Evolutionary conservation across 2,888 invertebrate genomes (phyloP).

Genomic region (Choreutis nemorana): DNA sequence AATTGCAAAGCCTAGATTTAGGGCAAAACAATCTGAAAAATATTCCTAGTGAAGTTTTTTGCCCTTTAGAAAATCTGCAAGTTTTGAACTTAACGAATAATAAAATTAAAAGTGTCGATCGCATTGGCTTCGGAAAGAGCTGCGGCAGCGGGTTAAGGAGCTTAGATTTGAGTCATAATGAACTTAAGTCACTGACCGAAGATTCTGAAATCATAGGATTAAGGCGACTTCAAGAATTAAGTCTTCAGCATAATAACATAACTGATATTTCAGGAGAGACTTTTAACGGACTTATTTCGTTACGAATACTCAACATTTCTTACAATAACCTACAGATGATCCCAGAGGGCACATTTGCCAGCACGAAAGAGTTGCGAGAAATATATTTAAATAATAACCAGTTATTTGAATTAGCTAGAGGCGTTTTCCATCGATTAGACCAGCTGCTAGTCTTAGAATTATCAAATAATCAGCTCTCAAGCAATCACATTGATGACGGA

Average conservation of each 20-base stretch:
- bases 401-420: slow-evolving; percentile 82
- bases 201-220: slow-evolving; percentile 79
- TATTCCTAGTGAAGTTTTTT: slow-evolving; percentile 81
- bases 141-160: slow-evolving; percentile 77
- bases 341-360: slow-evolving; percentile 84
- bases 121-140: slow-evolving; percentile 73
- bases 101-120: slow-evolving; percentile 77
- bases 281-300: slow-evolving; percentile 78
- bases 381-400: slow-evolving; percentile 88
- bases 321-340: slow-evolving; percentile 83
- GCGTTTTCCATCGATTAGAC: slow-evolving; percentile 84
- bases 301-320: slow-evolving; percentile 85
- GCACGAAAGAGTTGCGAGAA: slow-evolving; percentile 83
- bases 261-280: slow-evolving; percentile 81
- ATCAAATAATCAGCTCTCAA: slow-evolving; percentile 85
- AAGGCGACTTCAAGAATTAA: slow-evolving; percentile 79
- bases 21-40: slow-evolving; percentile 81
- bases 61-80: slow-evolving; percentile 80
- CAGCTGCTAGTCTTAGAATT: slow-evolving; percentile 87
- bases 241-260: slow-evolving; percentile 84
- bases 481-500: slow-evolving; percentile 83
- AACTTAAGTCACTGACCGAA: slow-evolving; percentile 75
- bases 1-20: slow-evolving; percentile 79
- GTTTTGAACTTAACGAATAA: slow-evolving; percentile 85
- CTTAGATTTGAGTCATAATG: slow-evolving; percentile 84